Evolutionary conservation across 2,797 vertebrate genomes (phyloP), one percentile per base, ranked within the genome.

Genomic region (Channallabes apus): DNA sequence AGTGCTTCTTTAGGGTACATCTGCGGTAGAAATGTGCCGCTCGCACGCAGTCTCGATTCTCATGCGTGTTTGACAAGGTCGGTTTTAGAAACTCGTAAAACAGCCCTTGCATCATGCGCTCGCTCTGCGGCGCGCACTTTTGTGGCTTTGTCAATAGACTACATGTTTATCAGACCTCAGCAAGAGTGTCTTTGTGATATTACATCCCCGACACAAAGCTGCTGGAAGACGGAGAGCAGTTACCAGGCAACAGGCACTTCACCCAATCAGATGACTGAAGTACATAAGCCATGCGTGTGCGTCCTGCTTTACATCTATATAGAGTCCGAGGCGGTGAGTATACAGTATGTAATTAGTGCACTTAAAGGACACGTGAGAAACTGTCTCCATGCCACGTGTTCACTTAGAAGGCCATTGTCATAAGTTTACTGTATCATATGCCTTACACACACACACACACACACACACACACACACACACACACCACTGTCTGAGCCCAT

Each of bases 201-300:
- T 94, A 92, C 92, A 90, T 92, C 92, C 89, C 90, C 86, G 90
- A 91, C 93, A 91, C 89, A 92, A 91, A 90, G 88, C 87, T 88
- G 94, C 94, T 94, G 91, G 93, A 88, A 87, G 94, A 91, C 86
- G 91, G 90, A 93, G 90, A 93, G 92, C 51, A 86, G 95, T 96
- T 94, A 94, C 95, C 91, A 95, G 92, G 95, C 95, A 96, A 96
- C 95, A 93, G 92, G 93, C 93, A 91, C 91, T 91, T 91, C 93
- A 94, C 90, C 93, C 92, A 92, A 94, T 93, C 91, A 93, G 93
- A 90, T 73, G 79, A 91, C 90, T 92, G 89, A 92, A 92, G 88
- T 62, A 24, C 69, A 73, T 62, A 73, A 62, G 24, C 58, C 58
- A 51, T 62, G 29, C 76, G 62, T 61, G 68, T 64, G 56, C 51